These are phyloP conservation scores for Drosophila carrolli DNA, from an alignment of 1,140 invertebrate species.

Conservation along the genomic window DNA sequence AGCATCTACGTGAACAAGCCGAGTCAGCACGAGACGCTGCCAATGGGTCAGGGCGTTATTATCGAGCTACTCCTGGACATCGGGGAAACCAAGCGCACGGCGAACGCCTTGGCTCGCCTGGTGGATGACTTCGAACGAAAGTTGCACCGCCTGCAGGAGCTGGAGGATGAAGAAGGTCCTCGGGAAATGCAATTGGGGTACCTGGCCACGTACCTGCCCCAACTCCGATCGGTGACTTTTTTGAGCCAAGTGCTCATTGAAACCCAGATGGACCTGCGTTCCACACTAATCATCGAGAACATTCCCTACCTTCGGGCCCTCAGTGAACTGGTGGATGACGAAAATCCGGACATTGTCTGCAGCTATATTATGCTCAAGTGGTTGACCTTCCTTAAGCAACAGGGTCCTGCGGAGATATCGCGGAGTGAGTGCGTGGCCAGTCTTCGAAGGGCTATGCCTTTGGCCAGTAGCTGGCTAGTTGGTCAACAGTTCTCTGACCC, in stretches of 20 bases:
- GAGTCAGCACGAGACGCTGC: conserved; percentile 60
- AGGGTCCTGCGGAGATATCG: conserved; percentile 72
- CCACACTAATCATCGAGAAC: conserved; percentile 75
- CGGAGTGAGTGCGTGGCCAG: conserved; percentile 71
- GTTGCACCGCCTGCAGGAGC: conserved; percentile 70
- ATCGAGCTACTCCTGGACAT: conserved; percentile 78
- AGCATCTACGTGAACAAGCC: conserved; percentile 77
- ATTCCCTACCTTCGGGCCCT: conserved; percentile 69
- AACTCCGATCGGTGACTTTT: conserved; percentile 68
- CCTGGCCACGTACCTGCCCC: conserved; percentile 63
- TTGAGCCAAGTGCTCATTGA: conserved; percentile 41
- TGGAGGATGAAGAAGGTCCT: conserved; percentile 75
- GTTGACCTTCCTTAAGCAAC: conserved; percentile 66
- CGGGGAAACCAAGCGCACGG: conserved; percentile 73
- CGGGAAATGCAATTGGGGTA: conserved; percentile 77
- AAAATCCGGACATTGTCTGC: conserved; percentile 58
- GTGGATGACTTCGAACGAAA: conserved; percentile 67
- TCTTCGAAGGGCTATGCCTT: conserved; percentile 70
- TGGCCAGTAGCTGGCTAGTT: conserved; percentile 73
- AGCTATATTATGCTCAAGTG: conserved; percentile 78
- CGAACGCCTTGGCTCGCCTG: conserved; percentile 69
- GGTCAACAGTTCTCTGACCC: conserved; percentile 60
- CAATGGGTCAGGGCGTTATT: conserved; percentile 76
- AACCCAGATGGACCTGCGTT: conserved; percentile 28
- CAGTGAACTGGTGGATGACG: conserved; percentile 48